Conservation (phyloP, 1,140 invertebrate genomes). For the Magallana gigas region DNA sequence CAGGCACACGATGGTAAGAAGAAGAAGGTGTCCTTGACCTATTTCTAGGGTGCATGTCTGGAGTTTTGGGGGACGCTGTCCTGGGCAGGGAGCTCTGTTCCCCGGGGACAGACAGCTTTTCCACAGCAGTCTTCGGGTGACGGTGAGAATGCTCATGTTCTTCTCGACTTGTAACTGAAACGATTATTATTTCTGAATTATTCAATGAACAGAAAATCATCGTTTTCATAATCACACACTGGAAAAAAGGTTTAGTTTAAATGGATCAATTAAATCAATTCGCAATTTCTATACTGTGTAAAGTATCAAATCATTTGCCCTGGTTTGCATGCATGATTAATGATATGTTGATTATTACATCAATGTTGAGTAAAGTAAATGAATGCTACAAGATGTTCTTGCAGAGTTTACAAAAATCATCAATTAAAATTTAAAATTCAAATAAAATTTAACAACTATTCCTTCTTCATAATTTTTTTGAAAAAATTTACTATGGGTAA, state of each 20-base stretch:
- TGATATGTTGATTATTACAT: too few relatives aligned
- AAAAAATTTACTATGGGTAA: too few relatives aligned
- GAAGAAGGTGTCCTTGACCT: conserved; percentile 81
- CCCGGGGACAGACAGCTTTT: conserved; percentile 51
- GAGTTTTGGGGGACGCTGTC: conserved; percentile 79
- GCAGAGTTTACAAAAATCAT: too few relatives aligned
- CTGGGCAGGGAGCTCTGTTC: conserved; percentile 60
- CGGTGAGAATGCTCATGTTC: conserved; percentile 12
- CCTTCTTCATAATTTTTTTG: too few relatives aligned
- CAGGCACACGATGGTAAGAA: conserved; percentile 80
- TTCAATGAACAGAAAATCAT: not conserved
- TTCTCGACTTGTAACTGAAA: conserved; percentile 39
- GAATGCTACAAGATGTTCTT: too few relatives aligned
- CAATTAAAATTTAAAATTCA: too few relatives aligned
- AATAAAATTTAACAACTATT: too few relatives aligned
- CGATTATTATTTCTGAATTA: not conserved
- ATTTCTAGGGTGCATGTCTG: conserved; percentile 67
- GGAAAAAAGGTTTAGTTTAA: not conserved
- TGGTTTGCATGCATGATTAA: too few relatives aligned
- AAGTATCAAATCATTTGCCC: too few relatives aligned
- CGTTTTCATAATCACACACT: not conserved
- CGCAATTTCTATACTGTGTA: not conserved
- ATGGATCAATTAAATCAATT: not conserved
- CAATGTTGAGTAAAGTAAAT: too few relatives aligned
- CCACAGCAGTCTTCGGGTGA: conserved; percentile 40